Base-by-base conservation (phyloP, 2,113 vertebrate genomes). In the Cephalopholis sonnerati region DNA sequence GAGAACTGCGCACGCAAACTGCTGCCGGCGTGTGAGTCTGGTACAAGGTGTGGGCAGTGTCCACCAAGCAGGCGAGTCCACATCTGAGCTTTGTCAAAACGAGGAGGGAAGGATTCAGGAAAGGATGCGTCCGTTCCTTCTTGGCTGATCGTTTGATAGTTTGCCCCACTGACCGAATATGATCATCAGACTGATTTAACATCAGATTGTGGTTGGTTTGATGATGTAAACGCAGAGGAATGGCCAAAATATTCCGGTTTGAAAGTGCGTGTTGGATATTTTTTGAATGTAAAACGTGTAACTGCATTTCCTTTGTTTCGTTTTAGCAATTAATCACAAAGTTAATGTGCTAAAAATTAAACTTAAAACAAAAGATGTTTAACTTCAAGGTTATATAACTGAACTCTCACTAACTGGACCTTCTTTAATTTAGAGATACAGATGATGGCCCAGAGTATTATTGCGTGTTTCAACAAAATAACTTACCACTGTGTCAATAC, bases 1-100 rank as follows among this genome's bases (percentile, higher is more conserved):
- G 39, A 50, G 7, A 44, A 51, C 48, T 73, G 74, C 79, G 81
- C 85, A 83, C 86, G 87, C 87, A 89, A 57, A 66, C 82, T 76
- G 65, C 67, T 48, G 74, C 63, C 57, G 79, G 74, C 68, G 25
- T 77, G 76, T 36, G 78, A 73, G 51, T 66, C 16, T 44, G 74
- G 44, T 39, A 12, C 25, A 7, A 79, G 85, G 84, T 81, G 72
- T 88, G 90, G 78, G 78, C 85, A 61, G 74, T 24, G 76, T 76
- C 44, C 72, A 44, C 32, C 6, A 12, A 51, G 53, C 85, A 22
- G 58, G 9, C n/a, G 81, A 66, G 36, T 41, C 57, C 59, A 63
- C 74, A 41, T 61, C 57, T 58, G 74, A 75, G 71, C 70, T 54
- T 0, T 61, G 76, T n/a, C n/a, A 44, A 10, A 39, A 17, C 50